These are phyloP conservation scores for Drosophila histrio DNA, from an alignment of 2,888 invertebrate species.

Conservation along the genomic window DNA sequence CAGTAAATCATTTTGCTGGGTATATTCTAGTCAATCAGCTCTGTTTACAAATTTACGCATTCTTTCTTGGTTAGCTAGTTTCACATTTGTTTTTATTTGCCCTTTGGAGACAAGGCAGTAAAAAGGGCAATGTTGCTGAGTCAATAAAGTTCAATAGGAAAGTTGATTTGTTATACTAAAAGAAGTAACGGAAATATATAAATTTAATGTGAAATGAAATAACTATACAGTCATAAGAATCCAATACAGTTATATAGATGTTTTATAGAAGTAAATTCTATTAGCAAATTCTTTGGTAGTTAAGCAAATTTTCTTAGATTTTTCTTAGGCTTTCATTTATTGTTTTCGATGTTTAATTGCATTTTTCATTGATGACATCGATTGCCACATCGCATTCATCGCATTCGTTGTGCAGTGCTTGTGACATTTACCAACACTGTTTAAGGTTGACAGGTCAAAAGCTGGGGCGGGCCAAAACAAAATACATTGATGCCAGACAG, in stretches of 20 bases:
- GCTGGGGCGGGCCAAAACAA: conserved; percentile 2
- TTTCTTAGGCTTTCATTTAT: too few species aligned
- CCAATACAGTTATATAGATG: background rate
- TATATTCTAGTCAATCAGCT: background rate
- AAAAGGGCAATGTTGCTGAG: conserved; percentile 7
- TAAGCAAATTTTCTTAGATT: too few species aligned
- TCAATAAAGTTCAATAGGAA: conserved; percentile 13
- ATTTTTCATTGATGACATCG: conserved; percentile 4
- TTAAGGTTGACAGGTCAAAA: conserved; percentile 13
- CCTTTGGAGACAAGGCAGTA: background rate
- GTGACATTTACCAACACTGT: conserved; percentile 20
- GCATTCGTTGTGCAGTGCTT: background rate
- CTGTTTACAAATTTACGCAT: background rate
- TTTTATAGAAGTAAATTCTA: background rate
- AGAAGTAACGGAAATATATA: background rate
- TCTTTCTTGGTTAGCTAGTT: conserved; percentile 3
- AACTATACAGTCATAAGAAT: too few species aligned
- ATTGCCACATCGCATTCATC: background rate
- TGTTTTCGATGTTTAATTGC: too few species aligned
- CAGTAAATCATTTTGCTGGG: background rate
- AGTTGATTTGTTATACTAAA: conserved; percentile 6
- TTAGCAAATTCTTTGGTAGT: too few species aligned
- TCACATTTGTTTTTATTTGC: conserved; percentile 21
- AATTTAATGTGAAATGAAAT: background rate
- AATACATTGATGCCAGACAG: conserved; percentile 4